phyloP scores from a whole-genome alignment of 2,888 invertebrate genomes.

The Aphodius granarius region DNA sequence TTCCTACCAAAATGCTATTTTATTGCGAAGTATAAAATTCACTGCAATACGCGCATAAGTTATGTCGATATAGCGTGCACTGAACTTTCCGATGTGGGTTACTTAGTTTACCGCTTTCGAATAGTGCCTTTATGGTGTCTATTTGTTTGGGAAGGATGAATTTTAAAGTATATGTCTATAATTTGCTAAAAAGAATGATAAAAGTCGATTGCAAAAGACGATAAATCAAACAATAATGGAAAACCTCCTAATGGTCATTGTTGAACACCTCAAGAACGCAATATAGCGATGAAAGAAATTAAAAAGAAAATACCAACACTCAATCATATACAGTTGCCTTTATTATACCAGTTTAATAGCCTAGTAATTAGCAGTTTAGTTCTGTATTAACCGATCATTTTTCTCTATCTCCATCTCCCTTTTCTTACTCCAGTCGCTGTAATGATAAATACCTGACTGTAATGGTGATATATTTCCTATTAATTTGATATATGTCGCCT shows the following conservation, averaged over 20 bases:
- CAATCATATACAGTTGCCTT: neutral
- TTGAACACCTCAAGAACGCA: neutral
- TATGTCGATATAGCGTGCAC: neutral
- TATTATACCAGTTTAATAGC: neutral
- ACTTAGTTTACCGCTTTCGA: neutral
- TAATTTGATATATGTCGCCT: neutral
- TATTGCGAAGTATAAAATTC: neutral
- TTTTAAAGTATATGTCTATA: too few species aligned
- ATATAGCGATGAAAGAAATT: neutral
- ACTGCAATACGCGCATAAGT: neutral
- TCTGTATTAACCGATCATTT: neutral
- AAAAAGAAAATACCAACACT: neutral
- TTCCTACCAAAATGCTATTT: neutral
- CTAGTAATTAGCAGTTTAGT: neutral
- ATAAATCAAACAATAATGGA: too few species aligned
- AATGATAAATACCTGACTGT: neutral
- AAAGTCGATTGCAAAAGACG: too few species aligned
- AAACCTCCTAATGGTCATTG: neutral
- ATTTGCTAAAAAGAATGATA: too few species aligned
- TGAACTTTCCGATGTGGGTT: neutral
- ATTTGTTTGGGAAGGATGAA: too few species aligned
- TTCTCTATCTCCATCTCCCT: too few species aligned
- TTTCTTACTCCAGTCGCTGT: neutral
- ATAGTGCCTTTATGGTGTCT: neutral
- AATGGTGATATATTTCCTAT: neutral